Percentiles rank a stretch among this genome's conserved stretches.
These are phyloP conservation scores for Oasisia sp. DNA, from an alignment of 2,888 invertebrate genomes.

Conservation along the genomic window DNA sequence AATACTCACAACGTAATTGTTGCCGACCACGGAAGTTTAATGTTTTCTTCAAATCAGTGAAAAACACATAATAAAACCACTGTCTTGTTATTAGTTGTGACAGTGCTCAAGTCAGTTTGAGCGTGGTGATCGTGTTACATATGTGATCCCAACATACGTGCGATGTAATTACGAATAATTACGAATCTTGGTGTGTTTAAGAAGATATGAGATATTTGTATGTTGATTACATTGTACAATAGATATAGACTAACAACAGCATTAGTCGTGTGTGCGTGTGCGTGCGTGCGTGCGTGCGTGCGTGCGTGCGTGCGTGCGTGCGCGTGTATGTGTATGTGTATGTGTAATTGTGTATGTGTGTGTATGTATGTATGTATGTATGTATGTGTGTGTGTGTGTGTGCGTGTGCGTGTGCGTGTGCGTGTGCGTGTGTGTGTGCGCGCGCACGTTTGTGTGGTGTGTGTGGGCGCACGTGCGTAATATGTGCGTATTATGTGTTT, in stretches of 20 bases:
- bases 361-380: background rate
- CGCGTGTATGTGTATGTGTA: too few species aligned
- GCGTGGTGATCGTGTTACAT: background rate
- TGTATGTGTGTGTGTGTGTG: background rate
- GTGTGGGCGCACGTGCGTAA: background rate
- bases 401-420: too few species aligned
- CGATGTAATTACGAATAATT: background rate
- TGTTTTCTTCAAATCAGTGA: background rate
- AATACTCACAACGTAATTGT: background rate
- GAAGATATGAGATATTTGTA: background rate
- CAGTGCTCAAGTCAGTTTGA: background rate
- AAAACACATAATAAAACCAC: background rate
- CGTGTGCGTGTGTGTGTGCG: too few species aligned
- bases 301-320: background rate
- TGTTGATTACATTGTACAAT: background rate
- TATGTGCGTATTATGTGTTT: too few species aligned
- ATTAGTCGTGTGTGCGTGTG: background rate
- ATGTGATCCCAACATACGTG: background rate
- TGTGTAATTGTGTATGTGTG: background rate
- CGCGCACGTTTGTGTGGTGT: background rate
- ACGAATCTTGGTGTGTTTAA: background rate
- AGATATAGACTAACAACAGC: too few species aligned
- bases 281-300: background rate
- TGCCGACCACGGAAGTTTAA: background rate
- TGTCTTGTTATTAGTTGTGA: background rate